Base-by-base conservation (phyloP, 2,113 vertebrate species). In the Pycnonotus jocosus region DNA sequence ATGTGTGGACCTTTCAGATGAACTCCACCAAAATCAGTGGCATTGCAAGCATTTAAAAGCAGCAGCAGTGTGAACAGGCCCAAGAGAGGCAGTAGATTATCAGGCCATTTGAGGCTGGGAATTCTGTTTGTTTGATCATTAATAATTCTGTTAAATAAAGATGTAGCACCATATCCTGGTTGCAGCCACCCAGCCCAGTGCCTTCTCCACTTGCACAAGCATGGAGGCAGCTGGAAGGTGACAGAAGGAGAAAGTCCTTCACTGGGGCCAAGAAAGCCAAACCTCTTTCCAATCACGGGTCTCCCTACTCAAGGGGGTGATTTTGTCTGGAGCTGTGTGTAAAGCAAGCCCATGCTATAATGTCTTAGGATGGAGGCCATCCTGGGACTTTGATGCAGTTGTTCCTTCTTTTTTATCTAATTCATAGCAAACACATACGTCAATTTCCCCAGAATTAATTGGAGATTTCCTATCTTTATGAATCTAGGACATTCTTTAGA, bases 221-320 rank as follows among this genome's bases (percentile, higher is more conserved):
- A 4, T 10, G 18, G 44, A 28, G 87, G 15, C 4, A 78, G 22
- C 22, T 50, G n/a, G 22, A 30, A 80, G 11, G 3, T 60, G 18
- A n/a, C 1, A 1, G 22, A 25, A 90, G 18, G 16, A 72, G 16
- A 65, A 45, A 15, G 9, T 73, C 27, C 19, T 88, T 92, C 23
- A 31, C 18, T 24, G 23, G 16, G 15, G 7, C 40, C 81, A 85
- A 76, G 0, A 3, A 68, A 87, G 10, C 6, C 38, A 92, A 51
- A 65, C 2, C 13, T 80, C 11, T 74, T 38, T 77, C 13, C 48
- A 65, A 5, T 37, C 62, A 50, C 11, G 2, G 0, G 4, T 47
- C 4, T 44, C 12, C 25, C 40, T 64, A 2, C 14, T 65, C 44
- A 72, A 56, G n/a, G 17, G n/a, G 15, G 18, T 1, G 1, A 0